Evolutionary conservation across 64 coral and sea anemone species (phyloP).

Genomic region (Actinia equina): DNA sequence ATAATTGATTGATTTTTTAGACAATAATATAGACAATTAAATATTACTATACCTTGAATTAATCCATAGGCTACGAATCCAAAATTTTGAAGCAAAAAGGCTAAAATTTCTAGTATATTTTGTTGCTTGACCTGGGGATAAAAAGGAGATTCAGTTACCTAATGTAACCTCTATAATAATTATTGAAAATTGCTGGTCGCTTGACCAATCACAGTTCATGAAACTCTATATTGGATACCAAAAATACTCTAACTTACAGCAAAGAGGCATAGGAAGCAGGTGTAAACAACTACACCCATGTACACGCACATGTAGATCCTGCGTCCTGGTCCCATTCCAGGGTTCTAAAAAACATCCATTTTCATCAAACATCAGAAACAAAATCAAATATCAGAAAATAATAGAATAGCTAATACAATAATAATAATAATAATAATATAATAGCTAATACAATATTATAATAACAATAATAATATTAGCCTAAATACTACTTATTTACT

Average conservation of each 20-base stretch:
- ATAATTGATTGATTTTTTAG: too few species aligned
- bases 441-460: too few species aligned
- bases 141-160: neutral
- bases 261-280: constrained; percentile 81
- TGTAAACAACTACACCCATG: constrained; percentile 87
- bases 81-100: constrained; percentile 91
- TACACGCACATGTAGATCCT: constrained; percentile 82
- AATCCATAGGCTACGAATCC: constrained; percentile 85
- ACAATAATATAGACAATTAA: too few species aligned
- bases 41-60: constrained; percentile 52
- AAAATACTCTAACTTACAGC: constrained; percentile 42
- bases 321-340: constrained; percentile 82
- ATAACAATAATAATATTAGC: too few species aligned
- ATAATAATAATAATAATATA: too few species aligned
- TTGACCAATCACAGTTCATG: too few species aligned
- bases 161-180: too few species aligned
- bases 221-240: too few species aligned
- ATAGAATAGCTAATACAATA: too few species aligned
- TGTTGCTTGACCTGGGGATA: constrained; percentile 72
- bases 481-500: too few species aligned
- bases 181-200: too few species aligned
- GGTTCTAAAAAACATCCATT: constrained; percentile 38
- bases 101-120: constrained; percentile 89
- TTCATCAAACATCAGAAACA: neutral
- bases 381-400: too few species aligned